Evolutionary conservation across 2,113 vertebrate genomes (phyloP).

Genomic region (Lycaon pictus): DNA sequence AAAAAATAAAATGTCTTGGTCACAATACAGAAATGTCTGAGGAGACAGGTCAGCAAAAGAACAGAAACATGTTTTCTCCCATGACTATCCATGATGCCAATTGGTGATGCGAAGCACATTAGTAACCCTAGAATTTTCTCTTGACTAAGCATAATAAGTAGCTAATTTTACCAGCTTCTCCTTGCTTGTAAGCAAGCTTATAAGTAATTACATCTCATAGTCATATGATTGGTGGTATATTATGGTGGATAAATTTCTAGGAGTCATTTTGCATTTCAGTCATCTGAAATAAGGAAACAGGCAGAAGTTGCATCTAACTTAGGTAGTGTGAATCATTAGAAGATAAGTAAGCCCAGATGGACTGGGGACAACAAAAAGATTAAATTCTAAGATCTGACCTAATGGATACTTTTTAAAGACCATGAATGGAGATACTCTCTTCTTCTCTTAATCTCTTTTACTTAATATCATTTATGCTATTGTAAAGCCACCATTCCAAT

Average conservation of each 20-base stretch:
- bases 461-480: neutral
- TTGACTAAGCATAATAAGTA: neutral
- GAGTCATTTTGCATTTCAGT: neutral
- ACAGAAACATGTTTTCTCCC: neutral
- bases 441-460: neutral
- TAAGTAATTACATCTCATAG: neutral
- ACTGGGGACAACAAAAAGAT: neutral
- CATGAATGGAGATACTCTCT: neutral
- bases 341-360: neutral
- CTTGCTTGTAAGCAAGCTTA: neutral
- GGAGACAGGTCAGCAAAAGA: neutral
- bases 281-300: neutral
- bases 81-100: neutral
- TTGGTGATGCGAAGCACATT: neutral
- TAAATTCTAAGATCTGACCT: neutral
- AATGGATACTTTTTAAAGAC: neutral
- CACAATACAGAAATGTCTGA: neutral
- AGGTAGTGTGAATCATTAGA: neutral
- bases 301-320: neutral
- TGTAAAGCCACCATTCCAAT: neutral
- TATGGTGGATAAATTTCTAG: neutral
- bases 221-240: neutral
- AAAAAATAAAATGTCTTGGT: neutral
- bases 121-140: neutral
- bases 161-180: neutral